Conservation (phyloP, 2,113 vertebrate genomes). For the Oryzias javanicus region DNA sequence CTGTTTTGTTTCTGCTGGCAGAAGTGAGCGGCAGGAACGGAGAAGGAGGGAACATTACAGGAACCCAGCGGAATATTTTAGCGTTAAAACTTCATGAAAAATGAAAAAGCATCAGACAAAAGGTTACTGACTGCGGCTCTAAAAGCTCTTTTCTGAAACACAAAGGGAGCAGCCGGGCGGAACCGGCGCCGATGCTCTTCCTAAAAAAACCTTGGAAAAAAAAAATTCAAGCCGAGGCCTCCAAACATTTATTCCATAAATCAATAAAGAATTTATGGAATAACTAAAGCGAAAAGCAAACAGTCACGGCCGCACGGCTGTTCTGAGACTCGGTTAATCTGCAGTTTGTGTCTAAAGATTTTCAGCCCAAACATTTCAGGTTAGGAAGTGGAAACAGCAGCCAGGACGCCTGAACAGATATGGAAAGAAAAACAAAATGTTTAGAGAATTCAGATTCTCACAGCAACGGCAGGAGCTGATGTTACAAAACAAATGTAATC, state of each 20-base stretch:
- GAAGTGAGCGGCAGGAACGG: not conserved
- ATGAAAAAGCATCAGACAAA: slow-evolving; percentile 17
- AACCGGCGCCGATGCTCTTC: not conserved
- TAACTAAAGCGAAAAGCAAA: not conserved
- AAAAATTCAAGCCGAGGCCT: not conserved
- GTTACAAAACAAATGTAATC: too few relatives aligned
- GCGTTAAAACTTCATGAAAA: slow-evolving; percentile 16
- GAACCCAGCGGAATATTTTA: slow-evolving; percentile 9
- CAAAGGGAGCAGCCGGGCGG: slow-evolving; percentile 8
- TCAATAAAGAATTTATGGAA: slow-evolving; percentile 3
- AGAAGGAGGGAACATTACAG: not conserved
- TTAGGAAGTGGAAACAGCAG: too few relatives aligned
- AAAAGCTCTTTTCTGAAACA: not conserved
- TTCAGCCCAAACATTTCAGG: too few relatives aligned
- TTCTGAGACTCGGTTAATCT: not conserved
- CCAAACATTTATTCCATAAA: slow-evolving; percentile 23
- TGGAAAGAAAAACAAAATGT: too few relatives aligned
- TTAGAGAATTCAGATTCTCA: too few relatives aligned
- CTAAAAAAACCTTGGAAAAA: not conserved
- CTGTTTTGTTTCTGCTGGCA: not conserved
- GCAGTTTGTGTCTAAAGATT: not conserved
- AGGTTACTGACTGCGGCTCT: slow-evolving; percentile 1
- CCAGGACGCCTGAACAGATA: too few relatives aligned
- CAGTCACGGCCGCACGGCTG: not conserved
- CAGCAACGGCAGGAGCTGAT: too few relatives aligned